Conservation (phyloP, 2,797 vertebrate genomes). For the Pangasius larnaudii region DNA sequence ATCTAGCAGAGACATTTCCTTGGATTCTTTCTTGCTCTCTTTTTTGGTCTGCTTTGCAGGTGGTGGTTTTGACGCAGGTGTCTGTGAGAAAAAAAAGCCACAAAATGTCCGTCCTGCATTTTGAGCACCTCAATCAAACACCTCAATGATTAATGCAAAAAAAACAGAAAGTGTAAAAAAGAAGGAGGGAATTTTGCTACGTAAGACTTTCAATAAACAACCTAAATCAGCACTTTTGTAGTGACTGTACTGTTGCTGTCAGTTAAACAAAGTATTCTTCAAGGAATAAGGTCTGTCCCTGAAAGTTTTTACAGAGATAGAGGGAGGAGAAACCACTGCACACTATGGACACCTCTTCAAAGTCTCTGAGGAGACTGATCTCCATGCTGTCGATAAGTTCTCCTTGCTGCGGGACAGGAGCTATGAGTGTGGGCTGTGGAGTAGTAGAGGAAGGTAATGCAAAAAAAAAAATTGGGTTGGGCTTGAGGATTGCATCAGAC, state of each 20-base stretch:
- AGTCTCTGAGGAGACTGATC: slow-evolving; percentile 23
- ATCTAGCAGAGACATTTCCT: slow-evolving; percentile 95
- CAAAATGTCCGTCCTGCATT: not conserved
- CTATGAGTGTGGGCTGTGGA: slow-evolving; percentile 8
- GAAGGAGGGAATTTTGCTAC: slow-evolving; percentile 1
- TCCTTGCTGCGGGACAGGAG: not conserved
- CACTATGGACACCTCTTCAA: slow-evolving; percentile 38
- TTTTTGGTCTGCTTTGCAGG: slow-evolving; percentile 74
- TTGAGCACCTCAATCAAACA: not conserved
- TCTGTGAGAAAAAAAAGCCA: slow-evolving; percentile 66
- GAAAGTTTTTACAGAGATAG: not conserved
- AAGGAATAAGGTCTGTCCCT: not conserved
- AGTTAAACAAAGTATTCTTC: not conserved
- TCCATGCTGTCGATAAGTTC: slow-evolving; percentile 25
- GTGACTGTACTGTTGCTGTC: not conserved
- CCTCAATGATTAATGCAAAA: not conserved
- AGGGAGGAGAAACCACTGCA: slow-evolving; percentile 35
- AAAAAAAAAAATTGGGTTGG: not conserved
- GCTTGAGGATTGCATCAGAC: not conserved
- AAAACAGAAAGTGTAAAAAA: not conserved
- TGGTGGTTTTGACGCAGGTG: slow-evolving; percentile 72
- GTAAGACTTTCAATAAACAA: not conserved
- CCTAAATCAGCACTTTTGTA: not conserved
- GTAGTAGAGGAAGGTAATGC: not conserved
- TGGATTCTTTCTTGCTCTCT: slow-evolving; percentile 76